phyloP scores from a whole-genome alignment of 2,797 vertebrate genomes.

The Aulostomus chinensis region DNA sequence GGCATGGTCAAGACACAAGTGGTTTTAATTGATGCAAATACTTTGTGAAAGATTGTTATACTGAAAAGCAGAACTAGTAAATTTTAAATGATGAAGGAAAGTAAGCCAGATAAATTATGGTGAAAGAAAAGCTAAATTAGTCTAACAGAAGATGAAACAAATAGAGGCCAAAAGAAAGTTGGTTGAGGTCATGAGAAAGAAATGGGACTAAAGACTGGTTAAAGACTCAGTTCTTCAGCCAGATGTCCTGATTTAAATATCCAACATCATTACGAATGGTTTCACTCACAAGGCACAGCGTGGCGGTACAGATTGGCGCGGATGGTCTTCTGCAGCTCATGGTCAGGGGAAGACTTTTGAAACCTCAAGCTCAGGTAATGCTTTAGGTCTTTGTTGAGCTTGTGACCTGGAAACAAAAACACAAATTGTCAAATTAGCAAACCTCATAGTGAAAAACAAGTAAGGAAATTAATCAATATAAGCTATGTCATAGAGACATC shows the following conservation, averaged over 20 bases:
- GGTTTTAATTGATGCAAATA: conserved; percentile 15
- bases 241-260: conserved; percentile 13
- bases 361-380: conserved; percentile 93
- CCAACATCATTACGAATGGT: background rate
- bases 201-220: conserved; percentile 11
- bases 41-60: background rate
- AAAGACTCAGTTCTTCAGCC: conserved; percentile 8
- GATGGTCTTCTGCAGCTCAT: conserved; percentile 94
- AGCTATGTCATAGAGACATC: no score
- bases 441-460: background rate
- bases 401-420: conserved; percentile 81
- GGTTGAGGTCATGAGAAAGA: conserved; percentile 21
- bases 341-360: conserved; percentile 91
- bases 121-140: conserved; percentile 13
- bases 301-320: conserved; percentile 94
- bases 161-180: conserved; percentile 21
- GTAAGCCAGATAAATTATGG: conserved; percentile 8
- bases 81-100: conserved; percentile 7
- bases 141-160: conserved; percentile 21
- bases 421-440: conserved; percentile 27
- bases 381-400: conserved; percentile 90
- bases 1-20: background rate
- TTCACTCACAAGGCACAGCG: conserved; percentile 95
- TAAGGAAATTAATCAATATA: no score
- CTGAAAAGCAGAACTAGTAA: background rate